phyloP scores from a whole-genome alignment of 1,140 invertebrate genomes.

The Cydia splendana region DNA sequence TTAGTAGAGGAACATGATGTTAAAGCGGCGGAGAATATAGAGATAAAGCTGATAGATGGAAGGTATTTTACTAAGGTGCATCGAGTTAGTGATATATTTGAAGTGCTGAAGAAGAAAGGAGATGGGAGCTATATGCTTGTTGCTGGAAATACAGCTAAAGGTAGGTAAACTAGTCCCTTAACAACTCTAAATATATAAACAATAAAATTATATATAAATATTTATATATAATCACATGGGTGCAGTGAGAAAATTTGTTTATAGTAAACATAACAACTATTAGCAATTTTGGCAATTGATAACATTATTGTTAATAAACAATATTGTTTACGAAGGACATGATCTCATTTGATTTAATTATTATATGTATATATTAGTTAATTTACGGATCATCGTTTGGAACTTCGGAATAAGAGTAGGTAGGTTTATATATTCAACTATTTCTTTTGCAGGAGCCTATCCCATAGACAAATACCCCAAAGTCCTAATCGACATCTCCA shows the following conservation, averaged over 20 bases:
- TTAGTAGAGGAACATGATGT: constrained; percentile 45
- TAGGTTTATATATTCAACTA: not conserved
- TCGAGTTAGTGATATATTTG: constrained; percentile 50
- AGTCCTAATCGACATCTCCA: constrained; percentile 85
- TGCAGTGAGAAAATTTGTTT: no score
- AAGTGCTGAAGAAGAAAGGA: constrained; percentile 42
- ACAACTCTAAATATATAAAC: no score
- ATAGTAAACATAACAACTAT: no score
- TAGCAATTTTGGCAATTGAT: no score
- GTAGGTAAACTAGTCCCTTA: constrained; percentile 27
- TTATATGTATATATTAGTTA: no score
- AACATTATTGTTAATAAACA: no score
- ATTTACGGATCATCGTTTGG: no score
- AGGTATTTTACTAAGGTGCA: constrained; percentile 55
- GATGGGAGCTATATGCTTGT: constrained; percentile 28
- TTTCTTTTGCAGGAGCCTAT: constrained; percentile 29
- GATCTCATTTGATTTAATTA: no score
- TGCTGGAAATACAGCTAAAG: constrained; percentile 40
- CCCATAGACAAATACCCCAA: constrained; percentile 37
- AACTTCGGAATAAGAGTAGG: no score
- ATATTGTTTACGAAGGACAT: no score
- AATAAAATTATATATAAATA: no score
- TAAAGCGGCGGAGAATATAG: not conserved
- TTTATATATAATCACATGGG: no score
- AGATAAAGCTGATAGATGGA: constrained; percentile 55